A percentile compares a stretch with the other conserved stretches of the same genome.
Evolutionary conservation across 2,888 invertebrate species (phyloP).

Genomic region (Ennomos quercinarius): DNA sequence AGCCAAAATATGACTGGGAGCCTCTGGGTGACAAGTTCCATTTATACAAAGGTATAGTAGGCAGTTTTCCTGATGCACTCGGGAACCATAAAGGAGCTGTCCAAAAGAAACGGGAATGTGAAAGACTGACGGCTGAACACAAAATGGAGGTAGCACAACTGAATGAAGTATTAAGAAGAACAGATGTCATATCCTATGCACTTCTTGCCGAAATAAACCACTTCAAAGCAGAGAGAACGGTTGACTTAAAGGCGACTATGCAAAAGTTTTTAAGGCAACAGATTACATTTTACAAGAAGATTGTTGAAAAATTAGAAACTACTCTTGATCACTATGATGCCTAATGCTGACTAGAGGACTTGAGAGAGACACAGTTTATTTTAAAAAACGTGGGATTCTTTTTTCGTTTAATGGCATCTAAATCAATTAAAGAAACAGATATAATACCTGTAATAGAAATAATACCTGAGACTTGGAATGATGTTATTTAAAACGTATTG

Average conservation of each 20-base stretch:
- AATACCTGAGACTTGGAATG: conserved; percentile 10
- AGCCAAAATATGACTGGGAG: conserved; percentile 95
- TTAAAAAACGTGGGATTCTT: conserved; percentile 13
- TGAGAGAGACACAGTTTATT: conserved; percentile 23
- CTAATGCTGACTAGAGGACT: conserved; percentile 52
- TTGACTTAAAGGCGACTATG: conserved; percentile 94
- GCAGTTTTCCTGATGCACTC: conserved; percentile 95
- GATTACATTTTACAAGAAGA: conserved; percentile 95
- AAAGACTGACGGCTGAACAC: conserved; percentile 91
- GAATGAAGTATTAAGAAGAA: conserved; percentile 92
- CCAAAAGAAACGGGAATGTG: conserved; percentile 95
- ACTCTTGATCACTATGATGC: conserved; percentile 82
- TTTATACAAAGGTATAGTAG: conserved; percentile 96
- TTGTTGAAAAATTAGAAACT: conserved; percentile 89
- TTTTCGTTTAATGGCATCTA: conserved; percentile 27
- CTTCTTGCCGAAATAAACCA: conserved; percentile 97
- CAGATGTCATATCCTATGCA: conserved; percentile 96
- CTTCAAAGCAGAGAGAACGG: conserved; percentile 94
- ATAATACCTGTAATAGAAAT: too few species aligned
- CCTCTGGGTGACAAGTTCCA: conserved; percentile 96
- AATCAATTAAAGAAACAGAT: conserved; percentile 4
- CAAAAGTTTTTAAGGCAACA: conserved; percentile 94
- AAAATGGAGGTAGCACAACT: conserved; percentile 93
- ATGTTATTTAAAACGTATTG: conserved; percentile 11
- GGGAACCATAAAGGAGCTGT: conserved; percentile 95